A percentile compares a stretch with the other conserved stretches of the same genome.
phyloP scores from a whole-genome alignment of 2,113 vertebrate genomes.

The Uria aalge region DNA sequence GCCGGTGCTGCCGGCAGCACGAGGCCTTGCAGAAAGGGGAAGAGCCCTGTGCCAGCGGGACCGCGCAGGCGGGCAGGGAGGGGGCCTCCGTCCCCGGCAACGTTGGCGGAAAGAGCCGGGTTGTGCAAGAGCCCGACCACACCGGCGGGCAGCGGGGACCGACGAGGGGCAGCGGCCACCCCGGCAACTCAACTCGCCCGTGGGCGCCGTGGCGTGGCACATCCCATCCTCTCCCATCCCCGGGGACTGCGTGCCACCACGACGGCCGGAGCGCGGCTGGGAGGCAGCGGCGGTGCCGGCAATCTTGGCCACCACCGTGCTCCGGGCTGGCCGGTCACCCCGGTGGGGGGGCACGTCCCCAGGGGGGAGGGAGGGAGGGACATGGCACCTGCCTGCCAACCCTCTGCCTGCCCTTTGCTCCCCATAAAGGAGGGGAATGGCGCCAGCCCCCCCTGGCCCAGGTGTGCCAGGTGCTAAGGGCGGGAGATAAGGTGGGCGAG shows the following conservation, averaged over 20 bases:
- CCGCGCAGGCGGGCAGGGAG: not conserved
- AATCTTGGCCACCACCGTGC: accelerated
- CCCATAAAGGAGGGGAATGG: conserved; percentile 51
- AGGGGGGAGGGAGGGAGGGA: not conserved
- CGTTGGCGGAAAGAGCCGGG: not conserved
- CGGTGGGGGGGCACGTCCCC: not conserved
- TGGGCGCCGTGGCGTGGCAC: too few relatives aligned
- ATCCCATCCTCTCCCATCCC: too few relatives aligned
- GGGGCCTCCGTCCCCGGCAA: not conserved
- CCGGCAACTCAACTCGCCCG: not conserved
- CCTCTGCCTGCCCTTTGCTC: conserved; percentile 56
- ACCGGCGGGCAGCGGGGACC: accelerated
- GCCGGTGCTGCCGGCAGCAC: not conserved
- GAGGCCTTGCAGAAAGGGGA: not conserved
- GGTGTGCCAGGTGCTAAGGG: conserved; percentile 62
- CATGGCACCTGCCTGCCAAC: not conserved
- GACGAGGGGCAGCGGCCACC: not conserved
- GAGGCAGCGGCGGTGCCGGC: accelerated
- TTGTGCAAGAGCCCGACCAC: not conserved
- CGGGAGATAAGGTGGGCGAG: conserved; percentile 68
- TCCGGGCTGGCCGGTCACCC: not conserved
- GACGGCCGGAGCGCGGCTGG: accelerated
- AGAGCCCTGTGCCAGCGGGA: not conserved
- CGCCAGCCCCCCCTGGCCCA: conserved; percentile 53
- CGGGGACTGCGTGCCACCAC: accelerated